Evolutionary conservation across 2,888 invertebrate species (phyloP).

Genomic region (Furcula furcula): DNA sequence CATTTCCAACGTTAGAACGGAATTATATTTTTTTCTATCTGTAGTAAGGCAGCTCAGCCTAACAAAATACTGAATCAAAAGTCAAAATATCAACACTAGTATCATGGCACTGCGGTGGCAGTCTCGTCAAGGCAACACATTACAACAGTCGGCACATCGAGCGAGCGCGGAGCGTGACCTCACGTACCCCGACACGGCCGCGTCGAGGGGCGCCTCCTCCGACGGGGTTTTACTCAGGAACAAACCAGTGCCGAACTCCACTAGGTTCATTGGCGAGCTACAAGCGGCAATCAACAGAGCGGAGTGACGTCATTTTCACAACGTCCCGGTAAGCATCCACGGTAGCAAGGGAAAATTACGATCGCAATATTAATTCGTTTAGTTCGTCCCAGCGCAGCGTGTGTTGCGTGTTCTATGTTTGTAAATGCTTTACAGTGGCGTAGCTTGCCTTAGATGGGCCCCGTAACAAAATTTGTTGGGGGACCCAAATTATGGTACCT

Average conservation of each 20-base stretch:
- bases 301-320: conserved; percentile 35
- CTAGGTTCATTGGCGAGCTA: conserved; percentile 96
- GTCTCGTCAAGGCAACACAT: conserved; percentile 51
- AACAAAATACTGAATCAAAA: neutral
- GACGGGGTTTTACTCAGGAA: conserved; percentile 96
- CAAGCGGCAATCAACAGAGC: conserved; percentile 53
- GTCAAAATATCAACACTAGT: neutral
- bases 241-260: conserved; percentile 97
- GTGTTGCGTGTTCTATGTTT: conserved; percentile 43
- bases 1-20: too few species aligned
- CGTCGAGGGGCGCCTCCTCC: conserved; percentile 90
- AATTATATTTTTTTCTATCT: neutral
- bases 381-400: conserved; percentile 38
- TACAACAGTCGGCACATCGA: conserved; percentile 64
- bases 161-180: conserved; percentile 52
- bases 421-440: conserved; percentile 8
- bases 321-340: conserved; percentile 71
- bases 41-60: neutral
- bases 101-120: conserved; percentile 37
- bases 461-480: too few species aligned
- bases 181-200: conserved; percentile 84
- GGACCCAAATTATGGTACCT: too few species aligned
- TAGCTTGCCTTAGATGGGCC: too few species aligned
- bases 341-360: conserved; percentile 75
- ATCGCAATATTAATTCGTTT: conserved; percentile 52